These are phyloP conservation scores for Calonectris borealis DNA, from an alignment of 2,113 vertebrate genomes.

Conservation along the genomic window DNA sequence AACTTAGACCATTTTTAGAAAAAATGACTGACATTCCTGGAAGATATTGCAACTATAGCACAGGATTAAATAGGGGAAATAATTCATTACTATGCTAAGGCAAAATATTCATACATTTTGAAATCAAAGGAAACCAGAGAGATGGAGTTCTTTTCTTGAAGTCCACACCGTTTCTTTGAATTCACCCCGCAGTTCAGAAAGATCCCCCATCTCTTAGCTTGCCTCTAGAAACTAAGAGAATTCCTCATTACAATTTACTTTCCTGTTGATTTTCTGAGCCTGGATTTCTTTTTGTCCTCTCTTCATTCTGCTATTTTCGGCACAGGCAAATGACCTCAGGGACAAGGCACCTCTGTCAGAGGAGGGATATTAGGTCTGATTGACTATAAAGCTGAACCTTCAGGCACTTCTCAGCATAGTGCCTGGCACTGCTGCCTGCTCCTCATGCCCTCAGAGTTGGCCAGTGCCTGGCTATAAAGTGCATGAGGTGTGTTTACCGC, in stretches of 20 bases:
- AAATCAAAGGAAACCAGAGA: not conserved
- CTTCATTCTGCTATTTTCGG: not conserved
- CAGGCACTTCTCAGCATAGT: not conserved
- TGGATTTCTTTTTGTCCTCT: not conserved
- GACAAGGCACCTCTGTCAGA: not conserved
- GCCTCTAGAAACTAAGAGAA: not conserved
- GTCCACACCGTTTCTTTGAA: not conserved
- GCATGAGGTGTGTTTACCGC: rapidly evolving
- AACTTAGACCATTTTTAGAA: not conserved
- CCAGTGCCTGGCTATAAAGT: not conserved
- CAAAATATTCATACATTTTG: not conserved
- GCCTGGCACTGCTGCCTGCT: too few relatives aligned
- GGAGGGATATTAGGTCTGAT: not conserved
- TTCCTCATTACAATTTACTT: not conserved
- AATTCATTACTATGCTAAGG: not conserved
- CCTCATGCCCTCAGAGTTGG: rapidly evolving
- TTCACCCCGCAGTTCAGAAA: not conserved
- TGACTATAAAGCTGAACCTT: not conserved
- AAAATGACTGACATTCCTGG: not conserved
- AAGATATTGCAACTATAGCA: not conserved
- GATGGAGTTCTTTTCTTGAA: not conserved
- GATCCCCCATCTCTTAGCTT: not conserved
- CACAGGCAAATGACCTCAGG: not conserved
- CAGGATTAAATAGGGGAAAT: not conserved
- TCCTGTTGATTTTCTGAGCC: not conserved